Evolutionary conservation across 2,797 vertebrate species (phyloP).

Genomic region (Leucoraja ocellata): DNA sequence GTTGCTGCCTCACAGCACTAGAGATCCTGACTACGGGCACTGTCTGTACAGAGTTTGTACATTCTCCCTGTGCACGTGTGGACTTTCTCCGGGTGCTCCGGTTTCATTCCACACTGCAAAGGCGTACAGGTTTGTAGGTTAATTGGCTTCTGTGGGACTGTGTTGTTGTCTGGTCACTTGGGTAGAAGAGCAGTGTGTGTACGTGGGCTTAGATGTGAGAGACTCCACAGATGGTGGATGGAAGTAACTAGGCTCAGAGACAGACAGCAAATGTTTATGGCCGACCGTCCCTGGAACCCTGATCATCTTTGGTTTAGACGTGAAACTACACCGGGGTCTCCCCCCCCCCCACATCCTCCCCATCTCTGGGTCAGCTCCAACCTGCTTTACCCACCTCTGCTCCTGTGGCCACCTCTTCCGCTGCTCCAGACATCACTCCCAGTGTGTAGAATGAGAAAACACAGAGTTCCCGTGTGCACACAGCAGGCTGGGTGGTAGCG

Average conservation of each 20-base stretch:
- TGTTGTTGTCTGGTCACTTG: neutral
- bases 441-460: slow-evolving; percentile 98
- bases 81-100: too few relatives aligned
- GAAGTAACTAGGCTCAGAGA: neutral
- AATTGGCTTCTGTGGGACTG: too few relatives aligned
- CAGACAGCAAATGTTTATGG: too few relatives aligned
- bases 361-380: neutral
- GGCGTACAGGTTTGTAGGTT: too few relatives aligned
- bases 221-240: neutral
- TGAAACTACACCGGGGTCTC: neutral
- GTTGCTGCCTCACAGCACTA: too few relatives aligned
- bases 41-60: too few relatives aligned
- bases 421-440: slow-evolving; percentile 95
- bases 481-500: slow-evolving; percentile 70
- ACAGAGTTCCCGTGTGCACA: slow-evolving; percentile 92
- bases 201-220: neutral
- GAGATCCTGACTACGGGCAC: too few relatives aligned
- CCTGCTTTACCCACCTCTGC: slow-evolving; percentile 71
- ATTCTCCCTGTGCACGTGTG: too few relatives aligned
- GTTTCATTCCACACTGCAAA: too few relatives aligned
- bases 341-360: neutral
- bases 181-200: neutral
- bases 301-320: neutral
- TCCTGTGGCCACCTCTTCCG: slow-evolving; percentile 93
- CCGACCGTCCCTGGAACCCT: neutral